A percentile compares a stretch with the other conserved stretches of the same genome.
Conservation (phyloP, 2,888 invertebrate species). For the Lepidonotus clava region DNA sequence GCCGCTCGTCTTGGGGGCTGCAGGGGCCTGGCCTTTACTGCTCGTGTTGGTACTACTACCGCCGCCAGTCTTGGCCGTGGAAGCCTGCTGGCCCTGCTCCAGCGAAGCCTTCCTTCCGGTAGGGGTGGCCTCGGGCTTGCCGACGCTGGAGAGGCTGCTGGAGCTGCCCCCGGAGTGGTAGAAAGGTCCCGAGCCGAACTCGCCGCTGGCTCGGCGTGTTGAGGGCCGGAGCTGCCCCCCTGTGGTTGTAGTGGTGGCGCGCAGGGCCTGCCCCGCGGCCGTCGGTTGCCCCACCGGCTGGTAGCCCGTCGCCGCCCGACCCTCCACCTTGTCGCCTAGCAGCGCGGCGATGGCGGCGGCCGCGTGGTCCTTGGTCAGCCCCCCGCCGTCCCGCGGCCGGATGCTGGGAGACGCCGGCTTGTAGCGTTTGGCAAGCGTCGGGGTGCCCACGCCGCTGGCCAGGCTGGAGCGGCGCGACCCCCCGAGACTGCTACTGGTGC, state of each 20-base stretch:
- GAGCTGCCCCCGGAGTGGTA: slow-evolving; percentile 26
- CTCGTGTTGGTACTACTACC: neutral
- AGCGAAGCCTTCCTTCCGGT: neutral
- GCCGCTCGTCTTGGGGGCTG: neutral
- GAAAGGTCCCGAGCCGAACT: slow-evolving; percentile 28
- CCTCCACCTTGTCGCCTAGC: neutral
- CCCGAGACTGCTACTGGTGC: neutral
- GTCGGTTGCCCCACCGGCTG: neutral
- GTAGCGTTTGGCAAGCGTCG: slow-evolving; percentile 23
- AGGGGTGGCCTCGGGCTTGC: neutral
- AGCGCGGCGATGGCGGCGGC: slow-evolving; percentile 12
- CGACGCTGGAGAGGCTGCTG: slow-evolving; percentile 30
- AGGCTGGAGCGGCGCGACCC: slow-evolving; percentile 16
- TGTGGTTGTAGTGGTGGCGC: neutral
- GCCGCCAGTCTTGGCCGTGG: neutral
- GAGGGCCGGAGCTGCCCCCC: too few relatives aligned
- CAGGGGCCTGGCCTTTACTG: too few relatives aligned
- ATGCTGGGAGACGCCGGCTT: slow-evolving; percentile 10
- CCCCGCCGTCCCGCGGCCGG: neutral
- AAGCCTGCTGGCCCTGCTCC: slow-evolving; percentile 13
- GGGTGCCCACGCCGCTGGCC: neutral
- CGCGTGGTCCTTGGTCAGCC: neutral
- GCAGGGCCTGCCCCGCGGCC: neutral
- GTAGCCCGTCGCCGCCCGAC: neutral
- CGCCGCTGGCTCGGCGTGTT: neutral